These are phyloP conservation scores for Selenia dentaria DNA, from an alignment of 2,888 invertebrate genomes.

Conservation along the genomic window DNA sequence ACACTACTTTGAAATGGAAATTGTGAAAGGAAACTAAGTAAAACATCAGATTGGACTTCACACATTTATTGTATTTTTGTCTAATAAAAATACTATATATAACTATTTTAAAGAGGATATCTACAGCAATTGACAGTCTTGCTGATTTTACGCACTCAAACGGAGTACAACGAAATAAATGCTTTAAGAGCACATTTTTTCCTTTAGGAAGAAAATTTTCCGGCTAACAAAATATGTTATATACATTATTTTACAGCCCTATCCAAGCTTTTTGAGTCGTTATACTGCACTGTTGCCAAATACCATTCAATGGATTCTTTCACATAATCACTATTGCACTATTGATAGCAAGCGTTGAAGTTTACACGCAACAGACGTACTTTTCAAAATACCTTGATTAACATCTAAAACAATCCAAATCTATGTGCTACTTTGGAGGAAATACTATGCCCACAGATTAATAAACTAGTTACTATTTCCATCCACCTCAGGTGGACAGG, in stretches of 20 bases:
- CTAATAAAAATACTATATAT: slow-evolving; percentile 84
- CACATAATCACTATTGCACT: slow-evolving; percentile 70
- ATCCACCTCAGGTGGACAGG: no score
- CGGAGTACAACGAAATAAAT: slow-evolving; percentile 64
- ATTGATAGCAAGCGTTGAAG: slow-evolving; percentile 42
- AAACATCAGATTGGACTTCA: slow-evolving; percentile 70
- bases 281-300: slow-evolving; percentile 48
- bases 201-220: slow-evolving; percentile 44
- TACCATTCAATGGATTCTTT: slow-evolving; percentile 65
- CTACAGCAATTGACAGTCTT: slow-evolving; percentile 83
- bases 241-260: slow-evolving; percentile 74
- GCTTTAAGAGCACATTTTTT: slow-evolving; percentile 51
- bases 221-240: slow-evolving; percentile 56
- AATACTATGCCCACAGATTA: no score
- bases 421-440: no score
- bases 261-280: slow-evolving; percentile 51
- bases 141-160: slow-evolving; percentile 72
- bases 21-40: slow-evolving; percentile 27
- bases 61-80: slow-evolving; percentile 85
- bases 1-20: no score
- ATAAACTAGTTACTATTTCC: no score
- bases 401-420: not conserved
- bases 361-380: slow-evolving; percentile 10
- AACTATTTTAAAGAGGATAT: slow-evolving; percentile 77
- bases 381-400: slow-evolving; percentile 7